phyloP scores from a whole-genome alignment of 2,797 vertebrate species.

The Sebastes minor region DNA sequence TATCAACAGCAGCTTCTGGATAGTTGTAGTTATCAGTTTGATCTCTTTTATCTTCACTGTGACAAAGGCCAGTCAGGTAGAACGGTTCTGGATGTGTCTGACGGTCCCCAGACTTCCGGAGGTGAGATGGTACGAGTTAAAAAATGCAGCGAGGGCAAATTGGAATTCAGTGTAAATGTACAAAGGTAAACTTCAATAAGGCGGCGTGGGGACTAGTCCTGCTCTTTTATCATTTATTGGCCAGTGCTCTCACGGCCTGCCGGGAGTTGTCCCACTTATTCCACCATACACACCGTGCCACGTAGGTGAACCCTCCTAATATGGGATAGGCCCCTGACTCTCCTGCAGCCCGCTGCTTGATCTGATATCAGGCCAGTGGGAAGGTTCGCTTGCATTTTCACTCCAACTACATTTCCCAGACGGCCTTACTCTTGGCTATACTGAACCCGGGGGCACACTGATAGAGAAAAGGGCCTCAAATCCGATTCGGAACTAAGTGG shows the following conservation, averaged over 20 bases:
- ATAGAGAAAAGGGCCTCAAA: slow-evolving; percentile 67
- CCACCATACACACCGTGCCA: slow-evolving; percentile 72
- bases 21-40: slow-evolving; percentile 40
- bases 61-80: slow-evolving; percentile 65
- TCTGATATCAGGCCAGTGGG: slow-evolving; percentile 74
- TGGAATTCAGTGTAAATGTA: slow-evolving; percentile 71
- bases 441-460: slow-evolving; percentile 53
- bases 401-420: slow-evolving; percentile 76
- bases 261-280: slow-evolving; percentile 83
- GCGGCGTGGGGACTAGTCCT: slow-evolving; percentile 63
- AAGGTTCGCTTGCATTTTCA: slow-evolving; percentile 67
- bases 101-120: slow-evolving; percentile 47
- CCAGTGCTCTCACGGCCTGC: slow-evolving; percentile 71
- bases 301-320: slow-evolving; percentile 76
- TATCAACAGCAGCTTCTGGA: slow-evolving; percentile 24
- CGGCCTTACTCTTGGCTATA: slow-evolving; percentile 60
- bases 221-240: slow-evolving; percentile 79
- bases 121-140: slow-evolving; percentile 44
- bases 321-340: slow-evolving; percentile 65
- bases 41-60: slow-evolving; percentile 57
- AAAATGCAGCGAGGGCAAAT: slow-evolving; percentile 66
- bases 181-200: slow-evolving; percentile 81
- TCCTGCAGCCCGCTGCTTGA: slow-evolving; percentile 61
- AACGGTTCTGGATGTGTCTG: slow-evolving; percentile 51
- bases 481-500: slow-evolving; percentile 63